phyloP scores from a whole-genome alignment of 2,113 vertebrate species.

The Willisornis vidua region DNA sequence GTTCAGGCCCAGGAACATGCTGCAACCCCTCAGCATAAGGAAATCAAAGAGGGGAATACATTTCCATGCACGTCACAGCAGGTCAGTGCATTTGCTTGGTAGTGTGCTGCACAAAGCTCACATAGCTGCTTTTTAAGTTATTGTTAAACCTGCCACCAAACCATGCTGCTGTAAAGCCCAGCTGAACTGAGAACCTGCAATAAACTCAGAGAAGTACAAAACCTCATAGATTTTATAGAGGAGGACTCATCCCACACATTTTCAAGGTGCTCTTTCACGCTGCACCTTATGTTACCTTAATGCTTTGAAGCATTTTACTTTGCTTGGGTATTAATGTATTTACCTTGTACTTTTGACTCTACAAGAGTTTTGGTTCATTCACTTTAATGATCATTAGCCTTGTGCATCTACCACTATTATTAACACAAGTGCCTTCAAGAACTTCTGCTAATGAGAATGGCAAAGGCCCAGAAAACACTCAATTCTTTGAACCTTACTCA shows the following conservation, averaged over 20 bases:
- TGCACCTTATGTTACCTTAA: background rate
- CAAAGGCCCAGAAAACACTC: background rate
- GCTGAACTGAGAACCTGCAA: background rate
- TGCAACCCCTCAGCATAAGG: background rate
- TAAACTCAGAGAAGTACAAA: background rate
- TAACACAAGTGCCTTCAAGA: slow-evolving; percentile 1
- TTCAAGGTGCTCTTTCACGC: background rate
- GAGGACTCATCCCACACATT: background rate
- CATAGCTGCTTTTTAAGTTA: background rate
- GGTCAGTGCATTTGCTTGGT: background rate
- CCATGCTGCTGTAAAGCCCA: background rate
- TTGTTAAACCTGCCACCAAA: background rate
- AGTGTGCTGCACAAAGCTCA: background rate
- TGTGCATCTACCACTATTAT: background rate
- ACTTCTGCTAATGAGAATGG: background rate
- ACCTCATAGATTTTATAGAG: background rate
- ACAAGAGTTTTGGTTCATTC: background rate
- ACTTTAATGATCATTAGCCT: background rate
- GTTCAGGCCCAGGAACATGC: background rate
- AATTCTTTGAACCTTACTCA: background rate
- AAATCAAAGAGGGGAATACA: slow-evolving; percentile 21
- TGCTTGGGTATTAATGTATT: background rate
- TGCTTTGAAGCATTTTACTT: background rate
- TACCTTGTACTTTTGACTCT: background rate
- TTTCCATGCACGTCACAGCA: background rate